Conservation (phyloP, 2,113 vertebrate species). For the Atrichornis clamosus region DNA sequence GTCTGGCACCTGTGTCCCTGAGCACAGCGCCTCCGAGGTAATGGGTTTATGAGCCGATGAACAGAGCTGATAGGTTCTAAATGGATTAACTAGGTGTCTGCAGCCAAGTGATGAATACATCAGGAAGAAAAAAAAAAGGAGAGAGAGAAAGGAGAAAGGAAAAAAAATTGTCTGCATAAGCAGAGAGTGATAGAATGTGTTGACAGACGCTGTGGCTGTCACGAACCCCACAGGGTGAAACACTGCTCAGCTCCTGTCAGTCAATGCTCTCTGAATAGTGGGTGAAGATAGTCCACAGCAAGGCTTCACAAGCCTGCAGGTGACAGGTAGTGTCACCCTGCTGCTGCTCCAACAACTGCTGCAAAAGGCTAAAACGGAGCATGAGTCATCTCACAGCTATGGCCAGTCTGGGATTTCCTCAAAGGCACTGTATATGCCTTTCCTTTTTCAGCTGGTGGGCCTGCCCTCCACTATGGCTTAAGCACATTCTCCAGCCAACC, state of each 20-base stretch:
- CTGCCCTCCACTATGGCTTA: neutral
- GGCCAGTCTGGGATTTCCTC: neutral
- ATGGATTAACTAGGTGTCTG: slow-evolving; percentile 83
- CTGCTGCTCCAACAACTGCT: neutral
- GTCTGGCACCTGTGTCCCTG: slow-evolving; percentile 83
- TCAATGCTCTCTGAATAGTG: slow-evolving; percentile 16
- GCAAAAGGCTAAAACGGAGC: neutral
- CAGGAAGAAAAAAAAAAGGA: neutral
- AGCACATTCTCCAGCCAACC: neutral
- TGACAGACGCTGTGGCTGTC: slow-evolving; percentile 63
- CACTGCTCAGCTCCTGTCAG: slow-evolving; percentile 54
- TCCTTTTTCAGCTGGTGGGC: neutral
- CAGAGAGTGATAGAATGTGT: slow-evolving; percentile 66
- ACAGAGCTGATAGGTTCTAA: slow-evolving; percentile 83
- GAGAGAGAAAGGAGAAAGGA: neutral
- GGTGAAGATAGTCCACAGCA: neutral
- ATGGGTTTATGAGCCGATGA: slow-evolving; percentile 82
- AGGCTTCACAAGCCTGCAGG: slow-evolving; percentile 10
- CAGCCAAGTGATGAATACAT: slow-evolving; percentile 74
- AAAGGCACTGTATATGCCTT: fast-evolving
- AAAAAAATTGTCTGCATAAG: slow-evolving; percentile 48
- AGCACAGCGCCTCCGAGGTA: slow-evolving; percentile 75
- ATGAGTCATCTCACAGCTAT: neutral
- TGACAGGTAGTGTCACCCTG: neutral
- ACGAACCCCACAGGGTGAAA: slow-evolving; percentile 59